phyloP scores from a whole-genome alignment of 2,888 invertebrate genomes.

The Agrochola litura region DNA sequence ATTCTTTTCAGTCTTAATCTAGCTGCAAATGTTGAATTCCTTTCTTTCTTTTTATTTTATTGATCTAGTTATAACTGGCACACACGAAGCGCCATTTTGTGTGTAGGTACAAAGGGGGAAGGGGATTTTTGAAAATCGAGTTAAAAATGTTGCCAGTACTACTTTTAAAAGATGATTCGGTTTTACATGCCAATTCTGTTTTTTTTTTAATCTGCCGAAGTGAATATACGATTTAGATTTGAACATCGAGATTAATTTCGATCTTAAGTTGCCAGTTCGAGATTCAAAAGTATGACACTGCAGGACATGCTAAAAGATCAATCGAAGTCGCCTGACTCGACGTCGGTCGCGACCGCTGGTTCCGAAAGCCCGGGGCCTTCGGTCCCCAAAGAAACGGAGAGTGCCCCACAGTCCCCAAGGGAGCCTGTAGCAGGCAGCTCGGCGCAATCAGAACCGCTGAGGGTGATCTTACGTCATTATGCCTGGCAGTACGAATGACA shows the following conservation, averaged over 20 bases:
- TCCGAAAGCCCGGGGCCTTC: conserved; percentile 73
- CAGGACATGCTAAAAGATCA: conserved; percentile 81
- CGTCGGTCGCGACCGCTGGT: conserved; percentile 73
- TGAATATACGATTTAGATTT: conserved; percentile 21
- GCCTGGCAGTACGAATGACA: conserved; percentile 90
- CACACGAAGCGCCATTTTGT: conserved; percentile 38
- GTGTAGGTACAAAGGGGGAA: conserved; percentile 69
- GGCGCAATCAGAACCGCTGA: conserved; percentile 81
- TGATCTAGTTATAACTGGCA: conserved; percentile 46
- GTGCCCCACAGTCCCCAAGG: conserved; percentile 69
- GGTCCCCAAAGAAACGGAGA: conserved; percentile 65
- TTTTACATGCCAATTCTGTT: conserved; percentile 14
- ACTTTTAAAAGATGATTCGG: conserved; percentile 30
- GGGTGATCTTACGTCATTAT: conserved; percentile 89
- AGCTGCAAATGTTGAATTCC: conserved; percentile 87
- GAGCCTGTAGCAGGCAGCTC: conserved; percentile 84
- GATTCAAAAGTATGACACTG: conserved; percentile 66
- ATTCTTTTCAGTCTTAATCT: conserved; percentile 52
- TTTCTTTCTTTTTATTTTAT: conserved; percentile 68
- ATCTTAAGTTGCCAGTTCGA: conserved; percentile 60
- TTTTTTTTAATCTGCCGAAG: conserved; percentile 4
- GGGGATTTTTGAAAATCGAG: conserved; percentile 67
- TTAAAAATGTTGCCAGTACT: conserved; percentile 27
- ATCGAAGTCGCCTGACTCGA: conserved; percentile 79
- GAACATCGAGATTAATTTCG: conserved; percentile 35